Evolutionary conservation across 1,140 invertebrate genomes (phyloP).

Genomic region (Campodea augens): DNA sequence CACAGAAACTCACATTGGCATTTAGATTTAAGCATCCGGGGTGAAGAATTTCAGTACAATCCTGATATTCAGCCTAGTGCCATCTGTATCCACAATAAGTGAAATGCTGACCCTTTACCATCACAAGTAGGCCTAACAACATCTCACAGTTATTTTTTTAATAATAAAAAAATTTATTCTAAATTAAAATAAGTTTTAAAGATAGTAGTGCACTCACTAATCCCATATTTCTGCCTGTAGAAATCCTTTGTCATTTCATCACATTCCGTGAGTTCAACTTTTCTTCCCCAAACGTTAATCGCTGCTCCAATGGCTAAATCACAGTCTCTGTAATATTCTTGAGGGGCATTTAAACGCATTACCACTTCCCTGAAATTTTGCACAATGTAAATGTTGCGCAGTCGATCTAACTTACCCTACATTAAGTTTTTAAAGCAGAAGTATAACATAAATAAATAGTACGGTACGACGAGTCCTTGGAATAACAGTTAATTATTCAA

Average conservation of each 20-base stretch:
- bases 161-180: too few species aligned
- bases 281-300: slow-evolving; percentile 57
- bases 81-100: slow-evolving; percentile 66
- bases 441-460: too few species aligned
- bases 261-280: slow-evolving; percentile 60
- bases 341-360: slow-evolving; percentile 3
- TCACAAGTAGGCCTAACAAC: slow-evolving; percentile 55
- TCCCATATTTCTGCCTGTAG: slow-evolving; percentile 43
- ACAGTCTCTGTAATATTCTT: slow-evolving; percentile 42
- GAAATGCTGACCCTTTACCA: slow-evolving; percentile 63
- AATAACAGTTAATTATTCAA: too few species aligned
- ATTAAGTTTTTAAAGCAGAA: too few species aligned
- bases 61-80: slow-evolving; percentile 71
- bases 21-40: too few species aligned
- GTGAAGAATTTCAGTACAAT: too few species aligned
- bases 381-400: too few species aligned
- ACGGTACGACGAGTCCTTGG: too few species aligned
- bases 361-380: background rate
- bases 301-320: slow-evolving; percentile 62
- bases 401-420: too few species aligned
- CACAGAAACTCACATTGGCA: too few species aligned
- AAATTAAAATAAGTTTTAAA: too few species aligned
- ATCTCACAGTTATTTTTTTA: slow-evolving; percentile 55
- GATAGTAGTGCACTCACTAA: too few species aligned
- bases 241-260: slow-evolving; percentile 75